Conservation (phyloP, 2,797 vertebrate species). For the Vireo griseus region DNA sequence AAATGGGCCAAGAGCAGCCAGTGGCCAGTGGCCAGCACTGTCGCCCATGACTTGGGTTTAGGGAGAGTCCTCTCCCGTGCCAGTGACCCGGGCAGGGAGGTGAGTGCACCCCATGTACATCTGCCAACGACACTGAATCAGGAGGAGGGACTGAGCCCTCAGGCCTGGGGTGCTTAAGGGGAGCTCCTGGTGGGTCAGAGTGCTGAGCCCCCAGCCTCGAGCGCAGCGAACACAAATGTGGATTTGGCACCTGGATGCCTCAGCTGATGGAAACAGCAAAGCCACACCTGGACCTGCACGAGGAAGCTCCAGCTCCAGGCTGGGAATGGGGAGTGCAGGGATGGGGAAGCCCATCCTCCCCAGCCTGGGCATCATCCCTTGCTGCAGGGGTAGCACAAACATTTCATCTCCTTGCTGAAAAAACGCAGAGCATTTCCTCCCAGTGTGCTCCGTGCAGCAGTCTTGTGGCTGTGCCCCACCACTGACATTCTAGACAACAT, state of each 20-base stretch:
- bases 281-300: no score
- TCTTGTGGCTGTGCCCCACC: neutral
- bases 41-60: neutral
- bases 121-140: neutral
- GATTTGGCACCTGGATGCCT: neutral
- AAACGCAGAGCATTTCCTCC: neutral
- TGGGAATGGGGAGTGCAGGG: no score
- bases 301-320: neutral
- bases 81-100: neutral
- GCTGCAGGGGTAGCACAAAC: neutral
- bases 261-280: neutral
- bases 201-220: neutral
- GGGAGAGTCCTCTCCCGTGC: neutral
- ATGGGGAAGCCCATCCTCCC: neutral
- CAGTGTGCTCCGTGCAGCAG: fast-evolving
- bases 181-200: neutral
- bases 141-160: neutral
- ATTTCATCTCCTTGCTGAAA: neutral
- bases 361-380: neutral
- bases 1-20: neutral
- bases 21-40: neutral
- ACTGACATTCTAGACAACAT: fast-evolving
- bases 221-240: fast-evolving
- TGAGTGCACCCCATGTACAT: fast-evolving
- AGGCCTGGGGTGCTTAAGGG: fast-evolving